phyloP scores from a whole-genome alignment of 2,113 vertebrate species.

The Tursiops truncatus region DNA sequence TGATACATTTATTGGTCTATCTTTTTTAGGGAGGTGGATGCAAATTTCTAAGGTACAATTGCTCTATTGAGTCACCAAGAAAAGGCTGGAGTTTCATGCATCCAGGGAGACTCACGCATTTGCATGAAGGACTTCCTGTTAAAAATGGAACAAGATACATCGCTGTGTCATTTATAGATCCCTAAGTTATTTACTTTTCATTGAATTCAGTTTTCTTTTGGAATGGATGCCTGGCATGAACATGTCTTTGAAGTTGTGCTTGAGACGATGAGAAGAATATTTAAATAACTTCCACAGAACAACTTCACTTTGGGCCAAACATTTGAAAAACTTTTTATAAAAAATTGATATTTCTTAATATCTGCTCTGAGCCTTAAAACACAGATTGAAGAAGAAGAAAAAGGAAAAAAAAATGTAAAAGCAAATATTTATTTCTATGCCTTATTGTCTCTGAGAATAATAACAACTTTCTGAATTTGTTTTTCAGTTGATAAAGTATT shows the following conservation, averaged over 20 bases:
- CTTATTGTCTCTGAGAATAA: constrained; percentile 67
- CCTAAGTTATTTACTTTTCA: constrained; percentile 83
- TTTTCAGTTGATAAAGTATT: constrained; percentile 58
- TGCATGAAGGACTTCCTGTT: constrained; percentile 98
- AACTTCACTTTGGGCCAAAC: constrained; percentile 79
- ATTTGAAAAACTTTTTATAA: constrained; percentile 58
- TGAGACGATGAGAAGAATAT: constrained; percentile 79
- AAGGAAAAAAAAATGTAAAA: constrained; percentile 48
- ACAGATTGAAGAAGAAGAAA: constrained; percentile 72
- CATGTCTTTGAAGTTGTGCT: constrained; percentile 82
- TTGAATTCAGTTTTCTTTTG: constrained; percentile 45
- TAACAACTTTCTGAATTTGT: constrained; percentile 44
- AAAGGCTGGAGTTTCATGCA: constrained; percentile 99
- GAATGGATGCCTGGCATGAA: constrained; percentile 70
- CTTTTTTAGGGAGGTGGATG: constrained; percentile 94
- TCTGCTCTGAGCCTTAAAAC: constrained; percentile 87
- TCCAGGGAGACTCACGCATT: constrained; percentile 96
- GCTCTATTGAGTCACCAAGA: constrained; percentile 93
- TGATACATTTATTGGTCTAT: constrained; percentile 19
- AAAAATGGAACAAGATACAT: constrained; percentile 97
- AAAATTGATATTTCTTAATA: constrained; percentile 71
- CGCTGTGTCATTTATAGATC: constrained; percentile 97
- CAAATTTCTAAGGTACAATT: constrained; percentile 97
- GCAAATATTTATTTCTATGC: constrained; percentile 76
- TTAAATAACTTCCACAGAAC: constrained; percentile 75